A percentile compares a stretch with the other conserved stretches of the same genome.
phyloP scores from a whole-genome alignment of 1,140 invertebrate species.

The Anastrepha ludens region DNA sequence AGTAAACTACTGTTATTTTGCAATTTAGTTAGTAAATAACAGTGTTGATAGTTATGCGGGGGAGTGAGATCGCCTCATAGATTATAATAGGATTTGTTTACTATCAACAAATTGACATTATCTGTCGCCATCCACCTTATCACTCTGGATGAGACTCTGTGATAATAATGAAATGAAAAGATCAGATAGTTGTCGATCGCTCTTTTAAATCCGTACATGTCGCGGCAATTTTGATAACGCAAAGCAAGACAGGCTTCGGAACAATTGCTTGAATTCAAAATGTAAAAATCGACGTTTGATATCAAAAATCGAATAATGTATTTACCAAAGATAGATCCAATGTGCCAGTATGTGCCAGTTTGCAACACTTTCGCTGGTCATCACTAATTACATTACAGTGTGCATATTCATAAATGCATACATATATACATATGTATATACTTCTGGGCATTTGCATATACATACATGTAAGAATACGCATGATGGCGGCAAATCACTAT shows the following conservation, averaged over 20 bases:
- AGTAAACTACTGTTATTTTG: background rate
- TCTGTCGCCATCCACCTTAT: conserved; percentile 2
- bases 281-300: background rate
- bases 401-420: too few species aligned
- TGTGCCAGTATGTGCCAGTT: background rate
- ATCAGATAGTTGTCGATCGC: background rate
- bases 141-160: background rate
- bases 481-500: too few species aligned
- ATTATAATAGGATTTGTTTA: conserved; percentile 11
- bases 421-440: too few species aligned
- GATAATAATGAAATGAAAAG: background rate
- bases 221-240: background rate
- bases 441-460: too few species aligned
- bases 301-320: background rate
- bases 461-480: too few species aligned
- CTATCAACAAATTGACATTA: background rate
- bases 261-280: background rate
- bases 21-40: background rate
- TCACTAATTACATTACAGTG: too few species aligned
- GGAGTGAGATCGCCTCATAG: background rate
- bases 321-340: background rate
- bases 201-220: background rate
- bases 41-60: background rate
- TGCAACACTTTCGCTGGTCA: too few species aligned
- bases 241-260: background rate